Evolutionary conservation across 2,888 invertebrate species (phyloP).

Genomic region (Napeogenes inachia): DNA sequence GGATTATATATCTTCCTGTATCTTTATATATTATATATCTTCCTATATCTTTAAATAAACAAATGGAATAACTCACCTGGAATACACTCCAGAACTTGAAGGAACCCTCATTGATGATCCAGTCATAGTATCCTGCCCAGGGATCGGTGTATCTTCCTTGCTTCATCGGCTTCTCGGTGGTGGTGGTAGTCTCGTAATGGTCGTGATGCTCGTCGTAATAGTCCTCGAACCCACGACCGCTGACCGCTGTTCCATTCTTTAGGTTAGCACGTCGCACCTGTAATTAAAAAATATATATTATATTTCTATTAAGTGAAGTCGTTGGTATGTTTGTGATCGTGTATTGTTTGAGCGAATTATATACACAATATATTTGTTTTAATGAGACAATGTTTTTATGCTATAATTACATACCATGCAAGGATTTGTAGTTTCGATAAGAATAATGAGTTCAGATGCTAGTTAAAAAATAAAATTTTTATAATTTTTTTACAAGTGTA

Average conservation of each 20-base stretch:
- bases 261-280: conserved; percentile 44
- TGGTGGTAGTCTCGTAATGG: conserved; percentile 50
- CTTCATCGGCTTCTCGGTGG: conserved; percentile 73
- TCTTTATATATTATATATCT: not conserved
- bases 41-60: not conserved
- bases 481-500: no score
- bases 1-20: conserved; percentile 5
- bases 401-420: no score
- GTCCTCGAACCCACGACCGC: conserved; percentile 63
- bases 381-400: no score
- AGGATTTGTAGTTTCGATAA: no score
- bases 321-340: no score
- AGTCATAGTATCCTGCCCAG: conserved; percentile 90
- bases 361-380: no score
- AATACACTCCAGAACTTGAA: conserved; percentile 94
- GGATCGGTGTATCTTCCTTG: conserved; percentile 81
- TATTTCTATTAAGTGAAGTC: no score
- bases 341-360: no score
- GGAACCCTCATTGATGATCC: conserved; percentile 91
- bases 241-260: conserved; percentile 37
- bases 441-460: no score
- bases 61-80: conserved; percentile 76
- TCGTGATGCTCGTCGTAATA: conserved; percentile 70
- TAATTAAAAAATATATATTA: conserved; percentile 8
- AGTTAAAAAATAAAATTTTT: no score